Evolutionary conservation across 2,797 vertebrate genomes (phyloP).

Genomic region (Aeoliscus strigatus): DNA sequence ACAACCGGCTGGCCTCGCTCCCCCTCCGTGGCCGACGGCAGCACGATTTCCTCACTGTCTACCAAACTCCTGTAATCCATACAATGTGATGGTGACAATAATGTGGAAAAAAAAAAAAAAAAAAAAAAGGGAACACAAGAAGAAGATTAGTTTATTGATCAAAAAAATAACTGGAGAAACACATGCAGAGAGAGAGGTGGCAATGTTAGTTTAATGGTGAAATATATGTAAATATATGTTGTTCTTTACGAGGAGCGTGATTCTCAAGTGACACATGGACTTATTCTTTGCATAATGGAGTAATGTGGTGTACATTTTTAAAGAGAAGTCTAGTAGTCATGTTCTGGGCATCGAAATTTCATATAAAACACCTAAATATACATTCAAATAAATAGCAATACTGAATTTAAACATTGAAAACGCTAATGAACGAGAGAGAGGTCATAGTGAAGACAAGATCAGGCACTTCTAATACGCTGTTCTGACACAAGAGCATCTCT

Average conservation of each 20-base stretch:
- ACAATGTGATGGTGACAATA: constrained; percentile 4
- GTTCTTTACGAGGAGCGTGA: constrained; percentile 18
- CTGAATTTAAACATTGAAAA: constrained; percentile 32
- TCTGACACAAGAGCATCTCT: constrained; percentile 33
- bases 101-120: constrained; percentile 7
- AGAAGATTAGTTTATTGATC: constrained; percentile 41
- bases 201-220: constrained; percentile 4
- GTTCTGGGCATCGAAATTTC: constrained; percentile 41
- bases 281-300: background rate
- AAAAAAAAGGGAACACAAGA: constrained; percentile 2
- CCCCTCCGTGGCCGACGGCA: constrained; percentile 13
- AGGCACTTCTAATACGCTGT: constrained; percentile 44
- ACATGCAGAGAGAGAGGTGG: constrained; percentile 8
- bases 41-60: background rate
- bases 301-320: constrained; percentile 5
- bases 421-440: constrained; percentile 24
- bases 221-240: constrained; percentile 15
- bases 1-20: constrained; percentile 7
- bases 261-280: constrained; percentile 23
- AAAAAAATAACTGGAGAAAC: no score
- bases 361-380: constrained; percentile 45
- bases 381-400: constrained; percentile 70
- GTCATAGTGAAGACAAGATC: constrained; percentile 23
- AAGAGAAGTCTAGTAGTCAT: constrained; percentile 63
- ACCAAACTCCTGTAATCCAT: constrained; percentile 4